Evolutionary conservation across 2,888 invertebrate genomes (phyloP).

Genomic region (Pterobdella sp.): DNA sequence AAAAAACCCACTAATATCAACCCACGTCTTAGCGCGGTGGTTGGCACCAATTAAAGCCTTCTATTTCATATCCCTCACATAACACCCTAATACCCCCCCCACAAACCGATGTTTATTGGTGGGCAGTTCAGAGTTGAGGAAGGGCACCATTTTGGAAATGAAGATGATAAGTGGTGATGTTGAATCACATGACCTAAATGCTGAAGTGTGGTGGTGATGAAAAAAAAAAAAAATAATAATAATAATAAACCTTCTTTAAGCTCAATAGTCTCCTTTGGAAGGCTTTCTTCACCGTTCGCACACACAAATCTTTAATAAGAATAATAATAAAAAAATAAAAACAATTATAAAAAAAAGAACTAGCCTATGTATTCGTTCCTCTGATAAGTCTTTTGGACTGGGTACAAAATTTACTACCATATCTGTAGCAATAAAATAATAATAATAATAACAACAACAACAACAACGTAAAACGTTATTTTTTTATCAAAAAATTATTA

Average conservation of each 20-base stretch:
- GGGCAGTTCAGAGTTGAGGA: conserved; percentile 66
- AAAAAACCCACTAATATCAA: neutral
- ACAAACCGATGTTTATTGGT: conserved; percentile 62
- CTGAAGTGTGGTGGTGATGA: conserved; percentile 60
- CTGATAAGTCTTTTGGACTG: conserved; percentile 66
- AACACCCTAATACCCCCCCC: too few species aligned
- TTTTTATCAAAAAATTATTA: too few species aligned
- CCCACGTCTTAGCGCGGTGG: too few species aligned
- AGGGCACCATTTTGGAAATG: conserved; percentile 83
- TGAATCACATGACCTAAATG: conserved; percentile 35
- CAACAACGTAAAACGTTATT: neutral
- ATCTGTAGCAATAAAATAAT: too few species aligned
- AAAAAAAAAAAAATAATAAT: conserved; percentile 5
- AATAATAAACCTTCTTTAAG: conserved; percentile 57
- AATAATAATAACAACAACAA: too few species aligned
- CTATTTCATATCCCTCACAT: too few species aligned
- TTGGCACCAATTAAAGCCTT: too few species aligned
- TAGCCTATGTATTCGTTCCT: conserved; percentile 64
- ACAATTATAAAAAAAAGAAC: neutral
- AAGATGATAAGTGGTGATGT: conserved; percentile 65
- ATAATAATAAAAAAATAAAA: neutral
- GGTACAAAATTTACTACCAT: conserved; percentile 76
- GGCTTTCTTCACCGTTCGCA: conserved; percentile 61
- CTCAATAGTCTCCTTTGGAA: conserved; percentile 63
- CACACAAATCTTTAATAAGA: too few species aligned